Evolutionary conservation across 2,113 vertebrate genomes (phyloP).

Genomic region (Actinemys pallida): DNA sequence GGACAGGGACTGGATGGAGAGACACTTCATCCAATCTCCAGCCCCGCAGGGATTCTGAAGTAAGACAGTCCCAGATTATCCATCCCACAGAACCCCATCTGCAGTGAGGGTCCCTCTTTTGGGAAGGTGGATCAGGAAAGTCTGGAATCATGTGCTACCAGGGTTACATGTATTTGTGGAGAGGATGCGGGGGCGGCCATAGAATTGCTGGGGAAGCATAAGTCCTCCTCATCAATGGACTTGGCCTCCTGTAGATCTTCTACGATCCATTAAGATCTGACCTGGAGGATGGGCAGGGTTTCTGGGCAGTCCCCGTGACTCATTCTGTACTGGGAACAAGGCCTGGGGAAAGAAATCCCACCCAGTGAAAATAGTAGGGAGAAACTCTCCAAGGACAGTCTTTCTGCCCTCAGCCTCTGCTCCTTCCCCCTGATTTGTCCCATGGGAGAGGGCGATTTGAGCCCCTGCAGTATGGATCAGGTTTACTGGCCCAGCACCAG

Average conservation of each 20-base stretch:
- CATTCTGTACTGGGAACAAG: not conserved
- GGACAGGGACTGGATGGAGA: not conserved
- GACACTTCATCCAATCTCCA: not conserved
- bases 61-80: not conserved
- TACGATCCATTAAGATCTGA: not conserved
- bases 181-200: not conserved
- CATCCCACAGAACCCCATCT: not conserved
- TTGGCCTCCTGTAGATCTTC: not conserved
- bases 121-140: not conserved
- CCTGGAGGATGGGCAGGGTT: not conserved
- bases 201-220: not conserved
- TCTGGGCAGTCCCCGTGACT: not conserved
- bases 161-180: not conserved
- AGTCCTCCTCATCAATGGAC: not conserved
- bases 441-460: not conserved
- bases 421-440: not conserved
- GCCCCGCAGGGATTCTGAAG: not conserved
- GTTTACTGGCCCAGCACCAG: slow-evolving; percentile 4
- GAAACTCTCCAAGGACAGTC: not conserved
- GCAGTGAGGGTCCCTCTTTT: too few species aligned
- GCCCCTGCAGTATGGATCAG: not conserved
- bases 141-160: not conserved
- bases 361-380: not conserved
- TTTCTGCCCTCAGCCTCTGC: not conserved
- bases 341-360: not conserved